Evolutionary conservation across 2,888 invertebrate species (phyloP).

Genomic region (Harpalus rubripes): DNA sequence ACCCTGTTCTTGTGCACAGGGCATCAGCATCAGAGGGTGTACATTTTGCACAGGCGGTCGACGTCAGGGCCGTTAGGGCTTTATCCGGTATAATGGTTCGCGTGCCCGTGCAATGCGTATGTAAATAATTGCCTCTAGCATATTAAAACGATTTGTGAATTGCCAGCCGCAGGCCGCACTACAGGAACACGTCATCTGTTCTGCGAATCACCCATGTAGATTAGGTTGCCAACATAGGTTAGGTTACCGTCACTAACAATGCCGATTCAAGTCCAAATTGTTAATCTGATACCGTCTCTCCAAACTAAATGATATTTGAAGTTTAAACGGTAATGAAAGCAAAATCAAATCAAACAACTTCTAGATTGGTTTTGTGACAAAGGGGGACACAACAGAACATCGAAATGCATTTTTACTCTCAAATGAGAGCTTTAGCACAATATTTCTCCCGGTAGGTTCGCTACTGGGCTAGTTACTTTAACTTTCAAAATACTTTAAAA

Average conservation of each 20-base stretch:
- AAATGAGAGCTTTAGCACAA: too few species aligned
- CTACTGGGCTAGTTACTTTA: too few species aligned
- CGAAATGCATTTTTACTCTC: too few species aligned
- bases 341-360: too few species aligned
- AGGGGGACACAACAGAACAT: too few species aligned
- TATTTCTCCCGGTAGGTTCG: too few species aligned
- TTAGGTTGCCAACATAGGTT: conserved; percentile 5
- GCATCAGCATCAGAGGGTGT: neutral
- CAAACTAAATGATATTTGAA: neutral
- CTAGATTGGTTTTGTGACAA: too few species aligned
- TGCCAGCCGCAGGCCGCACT: neutral
- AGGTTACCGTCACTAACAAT: neutral
- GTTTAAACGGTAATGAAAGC: neutral
- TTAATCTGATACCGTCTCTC: neutral
- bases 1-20: conserved; percentile 19
- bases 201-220: neutral
- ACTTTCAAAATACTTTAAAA: too few species aligned
- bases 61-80: neutral
- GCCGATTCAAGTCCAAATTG: neutral
- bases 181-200: neutral
- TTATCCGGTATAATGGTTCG: conserved; percentile 8
- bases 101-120: neutral
- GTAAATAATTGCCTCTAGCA: conserved; percentile 45
- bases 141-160: conserved; percentile 39
- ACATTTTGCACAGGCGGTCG: conserved; percentile 15